Percentiles rank a stretch among this genome's conserved stretches.
These are phyloP conservation scores for Alectoris magna DNA, from an alignment of 2,797 vertebrate species.

Conservation along the genomic window DNA sequence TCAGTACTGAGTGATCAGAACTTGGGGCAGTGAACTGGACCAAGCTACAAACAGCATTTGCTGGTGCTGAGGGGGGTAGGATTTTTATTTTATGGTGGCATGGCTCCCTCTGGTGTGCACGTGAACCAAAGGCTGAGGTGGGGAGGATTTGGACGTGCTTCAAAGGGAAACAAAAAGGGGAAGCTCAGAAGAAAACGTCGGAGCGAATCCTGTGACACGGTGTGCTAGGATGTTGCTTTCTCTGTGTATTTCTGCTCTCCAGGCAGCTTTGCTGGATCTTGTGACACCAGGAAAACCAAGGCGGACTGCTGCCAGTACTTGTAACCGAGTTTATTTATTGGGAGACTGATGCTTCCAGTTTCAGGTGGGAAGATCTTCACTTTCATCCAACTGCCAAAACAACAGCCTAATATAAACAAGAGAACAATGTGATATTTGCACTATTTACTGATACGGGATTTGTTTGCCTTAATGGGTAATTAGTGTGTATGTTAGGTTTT, in stretches of 20 bases:
- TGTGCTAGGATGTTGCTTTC: neutral
- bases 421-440: neutral
- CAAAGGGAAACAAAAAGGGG: rapidly evolving
- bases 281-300: rapidly evolving
- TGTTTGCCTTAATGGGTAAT: neutral
- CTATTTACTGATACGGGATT: neutral
- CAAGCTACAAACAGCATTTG: rapidly evolving
- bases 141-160: neutral
- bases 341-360: neutral
- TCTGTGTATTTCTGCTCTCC: neutral
- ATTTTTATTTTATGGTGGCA: neutral
- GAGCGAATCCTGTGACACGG: neutral
- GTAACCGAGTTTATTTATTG: neutral
- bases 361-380: neutral
- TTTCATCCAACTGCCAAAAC: neutral
- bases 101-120: conserved; percentile 52
- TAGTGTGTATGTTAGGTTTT: neutral
- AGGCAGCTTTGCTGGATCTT: neutral
- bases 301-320: rapidly evolving
- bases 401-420: neutral
- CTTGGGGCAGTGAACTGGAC: neutral
- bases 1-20: rapidly evolving
- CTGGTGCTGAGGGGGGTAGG: neutral
- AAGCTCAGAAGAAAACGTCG: rapidly evolving
- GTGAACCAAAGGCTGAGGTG: neutral